Evolutionary conservation across 2,888 invertebrate genomes (phyloP).

Genomic region (Coelopa pilipes): DNA sequence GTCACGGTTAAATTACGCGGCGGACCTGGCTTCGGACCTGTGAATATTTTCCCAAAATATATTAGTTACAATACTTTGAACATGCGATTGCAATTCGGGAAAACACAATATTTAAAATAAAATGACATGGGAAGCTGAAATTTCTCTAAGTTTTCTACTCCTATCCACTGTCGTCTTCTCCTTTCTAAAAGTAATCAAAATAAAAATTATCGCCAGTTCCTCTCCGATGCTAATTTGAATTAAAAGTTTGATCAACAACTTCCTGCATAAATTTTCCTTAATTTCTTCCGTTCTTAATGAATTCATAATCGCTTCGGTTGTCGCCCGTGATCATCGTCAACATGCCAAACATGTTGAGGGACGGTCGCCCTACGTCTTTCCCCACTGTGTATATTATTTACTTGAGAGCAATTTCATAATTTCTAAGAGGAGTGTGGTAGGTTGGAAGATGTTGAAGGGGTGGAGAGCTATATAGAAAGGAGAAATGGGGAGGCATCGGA

Average conservation of each 20-base stretch:
- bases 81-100: too few species aligned
- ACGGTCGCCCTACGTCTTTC: too few species aligned
- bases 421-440: not conserved
- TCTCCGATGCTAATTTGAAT: slow-evolving; percentile 22
- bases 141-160: not conserved
- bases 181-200: not conserved
- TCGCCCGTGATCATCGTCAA: slow-evolving; percentile 9
- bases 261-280: too few species aligned
- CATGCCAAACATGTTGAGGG: slow-evolving; percentile 20
- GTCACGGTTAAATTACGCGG: slow-evolving; percentile 91
- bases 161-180: not conserved
- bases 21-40: slow-evolving; percentile 91
- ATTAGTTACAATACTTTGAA: too few species aligned
- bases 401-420: too few species aligned
- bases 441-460: not conserved
- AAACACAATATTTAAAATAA: not conserved
- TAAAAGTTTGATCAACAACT: slow-evolving; percentile 5
- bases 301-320: slow-evolving; percentile 2
- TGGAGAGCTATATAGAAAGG: too few species aligned
- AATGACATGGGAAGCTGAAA: not conserved
- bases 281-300: too few species aligned
- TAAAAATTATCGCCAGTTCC: not conserved
- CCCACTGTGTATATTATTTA: too few species aligned
- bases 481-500: too few species aligned
- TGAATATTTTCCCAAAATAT: not conserved